Conservation (phyloP, 2,797 vertebrate species). For the Sebastolobus altivelis region DNA sequence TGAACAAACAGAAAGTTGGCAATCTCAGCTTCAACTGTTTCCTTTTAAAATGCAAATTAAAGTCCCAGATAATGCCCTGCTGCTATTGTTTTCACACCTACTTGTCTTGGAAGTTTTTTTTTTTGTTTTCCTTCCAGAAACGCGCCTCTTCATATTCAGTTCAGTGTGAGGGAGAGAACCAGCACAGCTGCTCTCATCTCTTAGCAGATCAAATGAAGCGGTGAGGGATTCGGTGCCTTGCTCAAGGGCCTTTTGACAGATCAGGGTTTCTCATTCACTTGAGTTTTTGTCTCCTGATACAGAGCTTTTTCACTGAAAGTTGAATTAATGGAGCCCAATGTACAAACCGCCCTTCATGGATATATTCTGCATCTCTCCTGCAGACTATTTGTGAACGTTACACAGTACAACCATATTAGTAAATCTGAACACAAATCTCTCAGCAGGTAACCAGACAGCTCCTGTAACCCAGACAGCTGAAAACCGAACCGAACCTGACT, state of each 20-base stretch:
- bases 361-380: background rate
- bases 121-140: background rate
- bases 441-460: constrained; percentile 40
- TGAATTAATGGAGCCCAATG: background rate
- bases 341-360: background rate
- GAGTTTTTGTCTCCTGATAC: background rate
- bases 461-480: constrained; percentile 44
- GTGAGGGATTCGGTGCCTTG: constrained; percentile 6
- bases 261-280: background rate
- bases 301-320: background rate
- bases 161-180: background rate
- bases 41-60: background rate
- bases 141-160: background rate
- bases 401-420: background rate
- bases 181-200: constrained; percentile 3
- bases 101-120: background rate
- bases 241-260: constrained; percentile 6
- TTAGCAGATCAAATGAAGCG: background rate
- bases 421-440: constrained; percentile 15
- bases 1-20: background rate
- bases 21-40: background rate
- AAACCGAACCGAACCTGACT: constrained; percentile 27
- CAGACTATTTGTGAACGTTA: background rate
- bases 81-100: background rate
- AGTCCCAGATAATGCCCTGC: background rate